phyloP scores from a whole-genome alignment of 2,113 vertebrate species.

The Charina bottae region DNA sequence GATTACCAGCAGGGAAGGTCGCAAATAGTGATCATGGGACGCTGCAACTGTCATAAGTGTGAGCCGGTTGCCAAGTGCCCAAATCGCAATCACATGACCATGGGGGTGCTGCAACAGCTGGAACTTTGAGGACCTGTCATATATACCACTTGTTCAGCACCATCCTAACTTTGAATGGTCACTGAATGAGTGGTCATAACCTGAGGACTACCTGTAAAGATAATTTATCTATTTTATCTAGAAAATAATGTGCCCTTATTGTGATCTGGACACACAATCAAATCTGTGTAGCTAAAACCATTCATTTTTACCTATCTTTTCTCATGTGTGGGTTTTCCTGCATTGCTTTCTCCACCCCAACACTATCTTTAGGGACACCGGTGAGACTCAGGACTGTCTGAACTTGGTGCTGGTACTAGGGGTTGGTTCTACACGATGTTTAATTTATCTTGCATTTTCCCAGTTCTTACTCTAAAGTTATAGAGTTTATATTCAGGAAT shows the following conservation, averaged over 20 bases:
- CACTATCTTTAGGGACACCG: not conserved
- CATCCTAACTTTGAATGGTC: not conserved
- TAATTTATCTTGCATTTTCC: not conserved
- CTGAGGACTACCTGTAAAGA: not conserved
- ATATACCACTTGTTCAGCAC: not conserved
- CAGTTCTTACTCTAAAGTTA: not conserved
- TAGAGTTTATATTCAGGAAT: not conserved
- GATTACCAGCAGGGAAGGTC: not conserved
- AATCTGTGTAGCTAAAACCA: not conserved
- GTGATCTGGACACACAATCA: not conserved
- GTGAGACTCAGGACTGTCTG: not conserved
- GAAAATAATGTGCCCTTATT: not conserved
- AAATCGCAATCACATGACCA: not conserved
- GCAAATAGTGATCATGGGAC: not conserved
- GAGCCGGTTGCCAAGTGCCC: not conserved
- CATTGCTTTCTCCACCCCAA: not conserved
- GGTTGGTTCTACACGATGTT: not conserved
- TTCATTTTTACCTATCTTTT: not conserved
- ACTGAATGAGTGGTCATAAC: not conserved
- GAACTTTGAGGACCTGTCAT: not conserved
- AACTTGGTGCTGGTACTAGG: not conserved
- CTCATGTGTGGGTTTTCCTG: not conserved
- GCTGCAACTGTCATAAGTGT: too few relatives aligned
- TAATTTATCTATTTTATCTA: not conserved
- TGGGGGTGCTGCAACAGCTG: not conserved